Percentiles rank a stretch among this genome's conserved stretches.
phyloP scores from a whole-genome alignment of 2,888 invertebrate genomes.

The Tetropium fuscum region DNA sequence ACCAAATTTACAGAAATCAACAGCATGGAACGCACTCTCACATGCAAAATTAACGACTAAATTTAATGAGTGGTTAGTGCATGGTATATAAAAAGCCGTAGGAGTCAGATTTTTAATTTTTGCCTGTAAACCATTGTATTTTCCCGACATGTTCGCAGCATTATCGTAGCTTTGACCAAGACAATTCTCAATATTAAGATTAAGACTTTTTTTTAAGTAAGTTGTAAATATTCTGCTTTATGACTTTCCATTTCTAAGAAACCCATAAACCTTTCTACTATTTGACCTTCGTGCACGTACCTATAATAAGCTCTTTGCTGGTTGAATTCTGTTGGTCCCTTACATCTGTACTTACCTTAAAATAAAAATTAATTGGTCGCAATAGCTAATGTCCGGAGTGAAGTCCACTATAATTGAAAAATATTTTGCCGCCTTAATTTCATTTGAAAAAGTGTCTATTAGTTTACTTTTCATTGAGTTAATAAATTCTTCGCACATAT shows the following conservation, averaged over 20 bases:
- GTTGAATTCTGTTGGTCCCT: no score
- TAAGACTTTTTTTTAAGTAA: background rate
- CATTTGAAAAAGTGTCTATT: background rate
- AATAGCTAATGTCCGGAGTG: conserved; percentile 5
- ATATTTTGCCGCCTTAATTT: conserved; percentile 14
- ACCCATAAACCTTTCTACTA: conserved; percentile 13
- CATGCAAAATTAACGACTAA: background rate
- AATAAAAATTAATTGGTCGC: conserved; percentile 17
- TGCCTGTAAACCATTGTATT: background rate
- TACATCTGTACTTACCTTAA: no score
- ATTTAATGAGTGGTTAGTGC: background rate
- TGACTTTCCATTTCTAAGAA: conserved; percentile 1
- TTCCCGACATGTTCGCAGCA: background rate
- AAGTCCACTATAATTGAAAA: conserved; percentile 18
- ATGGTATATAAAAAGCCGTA: background rate
- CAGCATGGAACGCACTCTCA: background rate
- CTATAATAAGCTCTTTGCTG: no score
- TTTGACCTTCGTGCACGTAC: background rate
- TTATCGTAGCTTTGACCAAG: background rate
- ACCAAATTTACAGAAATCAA: background rate
- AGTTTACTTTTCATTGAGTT: background rate
- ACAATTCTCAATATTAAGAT: background rate
- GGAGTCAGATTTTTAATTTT: background rate
- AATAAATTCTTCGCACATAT: conserved; percentile 10
- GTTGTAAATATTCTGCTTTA: background rate